Conservation (phyloP, 2,888 invertebrate genomes). For the Lamproptera curius region DNA sequence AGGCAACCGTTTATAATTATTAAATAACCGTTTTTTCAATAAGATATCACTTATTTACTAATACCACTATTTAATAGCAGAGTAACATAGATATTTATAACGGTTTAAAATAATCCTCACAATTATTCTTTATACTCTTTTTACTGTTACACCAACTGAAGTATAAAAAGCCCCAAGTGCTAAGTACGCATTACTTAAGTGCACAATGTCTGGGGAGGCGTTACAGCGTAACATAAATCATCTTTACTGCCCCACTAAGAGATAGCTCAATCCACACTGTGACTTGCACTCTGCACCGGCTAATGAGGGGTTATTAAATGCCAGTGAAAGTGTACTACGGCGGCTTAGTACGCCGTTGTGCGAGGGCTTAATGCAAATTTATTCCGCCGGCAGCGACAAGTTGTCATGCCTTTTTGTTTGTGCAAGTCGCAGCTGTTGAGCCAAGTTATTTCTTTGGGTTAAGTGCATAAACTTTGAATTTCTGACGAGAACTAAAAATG, state of each 20-base stretch:
- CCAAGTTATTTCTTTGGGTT: too few species aligned
- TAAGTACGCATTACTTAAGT: conserved; percentile 15
- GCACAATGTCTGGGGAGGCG: conserved; percentile 13
- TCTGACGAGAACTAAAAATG: too few species aligned
- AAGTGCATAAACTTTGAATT: too few species aligned
- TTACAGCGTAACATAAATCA: conserved; percentile 20
- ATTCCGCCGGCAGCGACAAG: background rate
- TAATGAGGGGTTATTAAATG: conserved; percentile 19
- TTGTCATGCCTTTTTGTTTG: background rate
- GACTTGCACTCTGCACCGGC: conserved; percentile 13
- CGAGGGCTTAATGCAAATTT: background rate
- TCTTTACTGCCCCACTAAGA: conserved; percentile 10
- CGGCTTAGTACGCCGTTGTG: conserved; percentile 3
- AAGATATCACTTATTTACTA: too few species aligned
- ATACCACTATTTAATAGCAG: too few species aligned
- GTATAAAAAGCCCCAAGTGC: conserved; percentile 11
- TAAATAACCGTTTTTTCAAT: too few species aligned
- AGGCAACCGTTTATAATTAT: too few species aligned
- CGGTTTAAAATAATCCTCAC: too few species aligned
- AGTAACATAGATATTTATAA: too few species aligned
- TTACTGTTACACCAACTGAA: too few species aligned
- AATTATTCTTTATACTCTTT: too few species aligned
- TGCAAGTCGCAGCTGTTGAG: too few species aligned
- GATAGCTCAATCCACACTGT: conserved; percentile 17
- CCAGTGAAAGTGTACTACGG: conserved; percentile 1